phyloP scores from a whole-genome alignment of 2,797 vertebrate genomes.

The Hippocampus kuda region DNA sequence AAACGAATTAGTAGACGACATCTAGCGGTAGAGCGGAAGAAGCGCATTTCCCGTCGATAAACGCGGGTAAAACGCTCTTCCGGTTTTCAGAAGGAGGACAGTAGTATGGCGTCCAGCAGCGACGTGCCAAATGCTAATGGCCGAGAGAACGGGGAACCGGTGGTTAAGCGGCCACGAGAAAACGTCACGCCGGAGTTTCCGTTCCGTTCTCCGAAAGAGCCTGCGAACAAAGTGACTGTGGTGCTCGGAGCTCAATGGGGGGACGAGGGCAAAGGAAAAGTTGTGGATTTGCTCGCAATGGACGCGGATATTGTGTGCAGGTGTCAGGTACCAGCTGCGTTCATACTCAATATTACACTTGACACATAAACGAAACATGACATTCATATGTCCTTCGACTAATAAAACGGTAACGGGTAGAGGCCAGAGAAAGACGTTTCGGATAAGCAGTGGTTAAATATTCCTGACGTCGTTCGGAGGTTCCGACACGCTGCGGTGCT shows the following conservation, averaged over 20 bases:
- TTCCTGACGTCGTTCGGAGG: slow-evolving; percentile 26
- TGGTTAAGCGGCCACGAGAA: slow-evolving; percentile 60
- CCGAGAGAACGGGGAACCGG: slow-evolving; percentile 60
- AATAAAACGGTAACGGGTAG: not conserved
- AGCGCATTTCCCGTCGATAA: slow-evolving; percentile 43
- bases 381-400: not conserved
- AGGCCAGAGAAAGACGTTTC: not conserved
- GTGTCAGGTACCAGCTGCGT: slow-evolving; percentile 63
- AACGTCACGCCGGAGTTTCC: slow-evolving; percentile 14
- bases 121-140: slow-evolving; percentile 59
- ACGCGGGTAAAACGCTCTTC: slow-evolving; percentile 56
- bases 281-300: slow-evolving; percentile 75
- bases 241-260: slow-evolving; percentile 79
- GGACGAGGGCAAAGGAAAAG: slow-evolving; percentile 77
- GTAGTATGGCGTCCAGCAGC: slow-evolving; percentile 62
- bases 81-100: slow-evolving; percentile 24
- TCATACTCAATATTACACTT: not conserved
- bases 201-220: slow-evolving; percentile 51
- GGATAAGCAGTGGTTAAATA: slow-evolving; percentile 8
- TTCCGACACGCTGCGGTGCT: slow-evolving; percentile 34
- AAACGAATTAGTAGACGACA: slow-evolving; percentile 3
- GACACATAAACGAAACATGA: not conserved
- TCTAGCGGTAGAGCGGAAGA: not conserved
- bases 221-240: slow-evolving; percentile 72
- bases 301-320: slow-evolving; percentile 76